A percentile compares a stretch with the other conserved stretches of the same genome.
These are phyloP conservation scores for Reinhardtius hippoglossoides DNA, from an alignment of 2,113 vertebrate genomes.

Conservation along the genomic window DNA sequence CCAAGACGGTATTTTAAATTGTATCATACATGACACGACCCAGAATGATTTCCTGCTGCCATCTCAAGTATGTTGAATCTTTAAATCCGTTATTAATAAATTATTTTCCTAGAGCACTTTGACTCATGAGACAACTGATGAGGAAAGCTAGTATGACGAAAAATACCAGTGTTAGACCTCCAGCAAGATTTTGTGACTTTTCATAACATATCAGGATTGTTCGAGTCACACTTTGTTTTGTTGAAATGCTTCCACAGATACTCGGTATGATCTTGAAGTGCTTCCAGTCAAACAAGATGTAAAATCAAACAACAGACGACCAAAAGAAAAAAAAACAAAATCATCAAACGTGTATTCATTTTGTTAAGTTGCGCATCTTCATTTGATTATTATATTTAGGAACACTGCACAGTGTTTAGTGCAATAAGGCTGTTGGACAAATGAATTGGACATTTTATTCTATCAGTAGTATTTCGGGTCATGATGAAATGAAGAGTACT, in stretches of 20 bases:
- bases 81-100: background rate
- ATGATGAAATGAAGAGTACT: conserved; percentile 2
- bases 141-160: conserved; percentile 12
- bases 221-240: conserved; percentile 16
- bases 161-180: conserved; percentile 7
- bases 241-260: conserved; percentile 41
- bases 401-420: conserved; percentile 34
- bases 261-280: conserved; percentile 46
- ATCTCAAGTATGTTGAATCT: conserved; percentile 24
- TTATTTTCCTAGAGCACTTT: conserved; percentile 41
- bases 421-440: conserved; percentile 27
- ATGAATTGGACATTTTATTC: conserved; percentile 26
- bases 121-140: conserved; percentile 3
- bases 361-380: conserved; percentile 16
- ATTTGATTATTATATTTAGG: background rate
- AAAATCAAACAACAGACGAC: conserved; percentile 35
- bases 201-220: conserved; percentile 34
- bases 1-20: conserved; percentile 36
- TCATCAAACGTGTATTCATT: conserved; percentile 3
- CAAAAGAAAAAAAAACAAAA: conserved; percentile 19
- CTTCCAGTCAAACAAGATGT: conserved; percentile 53
- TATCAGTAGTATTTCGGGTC: conserved; percentile 12
- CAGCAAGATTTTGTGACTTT: conserved; percentile 12
- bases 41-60: conserved; percentile 17
- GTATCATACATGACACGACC: conserved; percentile 18